Evolutionary conservation across 2,113 vertebrate genomes (phyloP).

Genomic region (Zosterops hypoxanthus): DNA sequence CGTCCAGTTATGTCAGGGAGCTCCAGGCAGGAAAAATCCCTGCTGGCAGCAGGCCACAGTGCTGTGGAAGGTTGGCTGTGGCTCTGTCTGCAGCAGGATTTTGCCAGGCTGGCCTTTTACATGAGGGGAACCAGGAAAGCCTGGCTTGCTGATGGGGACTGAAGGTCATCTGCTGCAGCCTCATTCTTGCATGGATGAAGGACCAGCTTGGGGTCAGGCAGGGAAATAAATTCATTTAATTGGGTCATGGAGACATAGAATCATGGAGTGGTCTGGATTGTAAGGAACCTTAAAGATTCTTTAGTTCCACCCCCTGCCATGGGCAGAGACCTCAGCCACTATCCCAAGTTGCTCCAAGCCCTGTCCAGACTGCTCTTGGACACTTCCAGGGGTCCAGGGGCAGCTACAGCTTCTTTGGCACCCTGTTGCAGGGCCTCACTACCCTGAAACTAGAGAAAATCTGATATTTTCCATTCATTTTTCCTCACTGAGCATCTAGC

Average conservation of each 20-base stretch:
- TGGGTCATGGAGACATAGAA: neutral
- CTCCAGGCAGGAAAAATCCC: neutral
- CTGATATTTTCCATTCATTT: neutral
- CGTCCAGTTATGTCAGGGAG: neutral
- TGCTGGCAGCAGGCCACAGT: neutral
- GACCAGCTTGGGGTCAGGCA: neutral
- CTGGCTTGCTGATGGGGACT: neutral
- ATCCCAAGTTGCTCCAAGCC: fast-evolving
- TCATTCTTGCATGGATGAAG: neutral
- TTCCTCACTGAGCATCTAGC: neutral
- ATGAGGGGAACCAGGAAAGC: neutral
- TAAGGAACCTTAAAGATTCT: neutral
- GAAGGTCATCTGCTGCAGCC: neutral
- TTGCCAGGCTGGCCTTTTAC: neutral
- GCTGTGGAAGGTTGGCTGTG: neutral
- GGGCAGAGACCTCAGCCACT: neutral
- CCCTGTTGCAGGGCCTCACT: neutral
- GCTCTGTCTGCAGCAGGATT: neutral
- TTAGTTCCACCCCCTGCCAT: neutral
- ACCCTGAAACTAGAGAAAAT: neutral
- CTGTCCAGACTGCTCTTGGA: fast-evolving
- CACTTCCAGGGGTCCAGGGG: neutral
- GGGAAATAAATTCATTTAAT: neutral
- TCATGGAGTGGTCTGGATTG: too few relatives aligned
- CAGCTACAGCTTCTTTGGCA: neutral